A percentile compares a stretch with the other conserved stretches of the same genome.
Conservation (phyloP, 2,888 invertebrate species). For the Creontiades dilutus region DNA sequence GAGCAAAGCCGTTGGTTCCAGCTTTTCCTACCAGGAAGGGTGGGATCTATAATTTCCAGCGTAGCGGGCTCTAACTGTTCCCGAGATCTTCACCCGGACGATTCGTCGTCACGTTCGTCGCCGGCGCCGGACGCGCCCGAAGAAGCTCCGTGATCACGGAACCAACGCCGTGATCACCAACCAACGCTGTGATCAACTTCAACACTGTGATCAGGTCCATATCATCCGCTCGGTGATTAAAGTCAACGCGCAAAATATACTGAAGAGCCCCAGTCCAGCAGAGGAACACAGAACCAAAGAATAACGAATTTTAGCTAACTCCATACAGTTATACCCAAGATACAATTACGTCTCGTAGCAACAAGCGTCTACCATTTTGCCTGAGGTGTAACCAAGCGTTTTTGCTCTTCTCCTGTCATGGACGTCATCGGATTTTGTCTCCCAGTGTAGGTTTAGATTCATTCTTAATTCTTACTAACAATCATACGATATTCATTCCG, state of each 20-base stretch:
- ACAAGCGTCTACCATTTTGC: too few species aligned
- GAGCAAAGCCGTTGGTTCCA: not conserved
- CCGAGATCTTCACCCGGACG: not conserved
- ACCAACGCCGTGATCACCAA: too few species aligned
- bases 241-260: not conserved
- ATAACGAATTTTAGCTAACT: too few species aligned
- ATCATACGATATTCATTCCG: too few species aligned
- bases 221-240: not conserved
- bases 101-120: not conserved
- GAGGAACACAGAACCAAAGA: too few species aligned
- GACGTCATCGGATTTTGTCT: too few species aligned
- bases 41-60: not conserved
- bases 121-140: not conserved
- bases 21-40: not conserved
- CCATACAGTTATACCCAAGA: too few species aligned
- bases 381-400: not conserved
- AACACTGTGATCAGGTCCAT: not conserved
- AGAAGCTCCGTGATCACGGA: not conserved
- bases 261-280: too few species aligned
- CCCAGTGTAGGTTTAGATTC: too few species aligned
- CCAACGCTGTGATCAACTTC: not conserved
- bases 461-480: too few species aligned
- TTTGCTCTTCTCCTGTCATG: not conserved
- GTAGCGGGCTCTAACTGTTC: conserved; percentile 7
- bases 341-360: too few species aligned